phyloP scores from a whole-genome alignment of 2,888 invertebrate genomes.

The Sminthurinus aureus region DNA sequence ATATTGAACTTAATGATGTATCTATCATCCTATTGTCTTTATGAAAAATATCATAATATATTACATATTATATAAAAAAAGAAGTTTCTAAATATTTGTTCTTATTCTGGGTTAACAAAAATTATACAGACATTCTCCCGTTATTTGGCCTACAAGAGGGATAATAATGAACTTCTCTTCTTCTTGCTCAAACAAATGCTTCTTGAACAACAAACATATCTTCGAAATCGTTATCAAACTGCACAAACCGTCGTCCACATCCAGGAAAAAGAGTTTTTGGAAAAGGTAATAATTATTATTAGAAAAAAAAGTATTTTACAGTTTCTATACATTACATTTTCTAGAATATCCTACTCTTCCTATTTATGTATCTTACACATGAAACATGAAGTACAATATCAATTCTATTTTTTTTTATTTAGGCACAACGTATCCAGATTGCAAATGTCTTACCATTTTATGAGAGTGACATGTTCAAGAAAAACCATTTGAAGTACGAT shows the following conservation, averaged over 20 bases:
- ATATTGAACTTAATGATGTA: background rate
- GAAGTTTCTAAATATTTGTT: background rate
- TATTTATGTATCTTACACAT: constrained; percentile 13
- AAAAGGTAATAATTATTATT: constrained; percentile 67
- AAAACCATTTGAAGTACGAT: constrained; percentile 88
- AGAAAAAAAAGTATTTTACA: background rate
- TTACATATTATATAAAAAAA: background rate
- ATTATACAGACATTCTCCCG: constrained; percentile 75
- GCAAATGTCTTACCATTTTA: constrained; percentile 89
- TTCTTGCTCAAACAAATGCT: constrained; percentile 93
- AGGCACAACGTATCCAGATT: constrained; percentile 92
- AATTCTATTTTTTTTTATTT: constrained; percentile 62
- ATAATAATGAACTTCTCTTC: constrained; percentile 94
- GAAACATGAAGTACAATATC: background rate
- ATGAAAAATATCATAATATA: background rate
- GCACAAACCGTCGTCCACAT: constrained; percentile 76
- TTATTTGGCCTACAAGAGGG: constrained; percentile 91
- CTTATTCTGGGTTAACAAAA: background rate
- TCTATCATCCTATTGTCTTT: background rate
- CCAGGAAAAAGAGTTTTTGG: constrained; percentile 82
- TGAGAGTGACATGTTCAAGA: constrained; percentile 85
- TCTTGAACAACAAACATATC: constrained; percentile 86
- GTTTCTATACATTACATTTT: background rate
- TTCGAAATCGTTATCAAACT: constrained; percentile 64
- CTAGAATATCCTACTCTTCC: background rate